Base-by-base conservation (phyloP, 2,797 vertebrate species). In the Erpetoichthys calabaricus region DNA sequence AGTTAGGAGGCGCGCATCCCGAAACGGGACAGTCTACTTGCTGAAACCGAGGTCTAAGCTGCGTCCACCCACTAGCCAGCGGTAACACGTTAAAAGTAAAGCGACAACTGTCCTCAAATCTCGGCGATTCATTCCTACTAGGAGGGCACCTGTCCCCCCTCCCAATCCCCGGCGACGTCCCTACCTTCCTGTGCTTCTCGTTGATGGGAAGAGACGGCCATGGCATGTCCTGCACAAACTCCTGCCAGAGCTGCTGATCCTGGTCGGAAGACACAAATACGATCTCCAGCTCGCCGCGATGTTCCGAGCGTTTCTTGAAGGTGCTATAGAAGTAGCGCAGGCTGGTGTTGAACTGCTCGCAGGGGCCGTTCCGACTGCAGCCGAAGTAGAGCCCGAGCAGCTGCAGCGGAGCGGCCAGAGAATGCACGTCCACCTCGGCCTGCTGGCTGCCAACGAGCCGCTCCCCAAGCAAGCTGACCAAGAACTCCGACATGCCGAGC, bases 181-280 rank as follows among this genome's bases (percentile, higher is more conserved):
- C 89, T 86, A 97, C 93, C 94, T 97, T 97, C 80, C 90, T 90
- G 85, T 94, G 92, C 76, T 93, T 82, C 75, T 98, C 94, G 85
- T 93, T 89, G 84, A 95, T 94, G 70, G 93, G 94, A 71, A 97
- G 81, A 64, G 90, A 91, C 74, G 90, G 86, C 94, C 93, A 94
- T 56, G 89, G 93, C 92, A 96, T 97, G 87, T 94, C 89, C 83
- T 91, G 88, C 75, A 92, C 78, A 81, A 95, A 96, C 86, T 94
- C 91, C 70, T 91, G 91, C 94, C 94, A 98, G 75, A 93, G 91
- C 80, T 91, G 87, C 84, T 92, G 91, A 75, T 98, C 92, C 83
- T 94, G 92, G 71, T 98, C 94, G 4, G 94, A 95, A 59, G 93
- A 95, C 77, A 98, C 84, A 88, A 98, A 95, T 68, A 96, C 92